Conservation (phyloP, 2,888 invertebrate genomes). For the Torymus texanus region DNA sequence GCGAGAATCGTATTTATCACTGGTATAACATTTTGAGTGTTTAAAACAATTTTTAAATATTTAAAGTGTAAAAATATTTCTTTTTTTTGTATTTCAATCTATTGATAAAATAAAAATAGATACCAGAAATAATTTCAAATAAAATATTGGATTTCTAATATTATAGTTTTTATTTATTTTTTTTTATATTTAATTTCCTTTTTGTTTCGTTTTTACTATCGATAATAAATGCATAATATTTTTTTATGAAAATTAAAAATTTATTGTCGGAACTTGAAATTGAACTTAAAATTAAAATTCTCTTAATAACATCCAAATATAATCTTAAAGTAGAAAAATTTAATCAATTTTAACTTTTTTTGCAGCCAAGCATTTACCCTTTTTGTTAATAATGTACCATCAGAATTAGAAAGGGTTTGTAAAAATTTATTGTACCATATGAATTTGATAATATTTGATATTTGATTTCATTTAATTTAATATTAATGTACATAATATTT, state of each 20-base stretch:
- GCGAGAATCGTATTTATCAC: no score
- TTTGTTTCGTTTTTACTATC: not conserved
- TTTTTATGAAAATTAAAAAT: not conserved
- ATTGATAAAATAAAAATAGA: no score
- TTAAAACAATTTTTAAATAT: no score
- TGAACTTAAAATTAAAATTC: no score
- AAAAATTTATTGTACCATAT: no score
- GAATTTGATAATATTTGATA: constrained; percentile 1
- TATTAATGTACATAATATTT: constrained; percentile 50
- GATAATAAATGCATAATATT: constrained; percentile 8
- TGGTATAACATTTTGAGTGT: no score
- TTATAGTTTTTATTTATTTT: not conserved
- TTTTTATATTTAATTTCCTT: not conserved
- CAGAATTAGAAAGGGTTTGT: constrained; percentile 61
- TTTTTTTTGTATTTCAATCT: no score
- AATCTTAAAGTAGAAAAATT: not conserved
- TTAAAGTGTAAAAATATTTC: no score
- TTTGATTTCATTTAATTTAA: not conserved
- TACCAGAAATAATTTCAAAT: not conserved
- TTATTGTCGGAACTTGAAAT: not conserved
- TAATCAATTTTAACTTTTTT: not conserved
- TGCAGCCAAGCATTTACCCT: constrained; percentile 51
- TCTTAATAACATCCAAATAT: no score
- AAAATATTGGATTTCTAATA: not conserved
- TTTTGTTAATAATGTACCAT: constrained; percentile 64